Evolutionary conservation across 2,113 vertebrate genomes (phyloP).

Genomic region (Oncorhynchus masou): DNA sequence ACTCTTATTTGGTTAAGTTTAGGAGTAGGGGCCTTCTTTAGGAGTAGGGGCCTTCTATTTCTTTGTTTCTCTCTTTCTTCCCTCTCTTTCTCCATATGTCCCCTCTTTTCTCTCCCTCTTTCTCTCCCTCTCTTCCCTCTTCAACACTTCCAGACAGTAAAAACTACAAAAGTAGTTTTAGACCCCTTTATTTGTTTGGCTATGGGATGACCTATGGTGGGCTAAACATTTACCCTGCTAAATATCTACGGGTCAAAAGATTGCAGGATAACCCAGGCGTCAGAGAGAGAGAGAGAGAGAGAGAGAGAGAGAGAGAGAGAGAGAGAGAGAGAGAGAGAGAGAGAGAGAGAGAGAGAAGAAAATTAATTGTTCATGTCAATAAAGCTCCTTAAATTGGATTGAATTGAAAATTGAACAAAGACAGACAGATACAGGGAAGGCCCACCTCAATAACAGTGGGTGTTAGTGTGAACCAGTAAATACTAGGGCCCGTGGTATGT

Average conservation of each 20-base stretch:
- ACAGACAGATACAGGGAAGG: conserved; percentile 9
- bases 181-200: background rate
- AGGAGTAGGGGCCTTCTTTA: background rate
- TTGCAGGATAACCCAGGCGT: too few relatives aligned
- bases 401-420: conserved; percentile 5
- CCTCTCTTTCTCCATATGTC: background rate
- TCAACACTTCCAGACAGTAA: too few relatives aligned
- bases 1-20: conserved; percentile 36
- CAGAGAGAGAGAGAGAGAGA: too few relatives aligned
- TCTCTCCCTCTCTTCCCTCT: background rate
- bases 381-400: background rate
- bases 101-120: background rate
- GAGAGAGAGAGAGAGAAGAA: background rate
- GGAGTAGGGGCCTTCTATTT: conserved; percentile 11
- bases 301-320: too few relatives aligned
- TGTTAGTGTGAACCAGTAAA: conserved; percentile 46
- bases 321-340: too few relatives aligned
- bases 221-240: too few relatives aligned
- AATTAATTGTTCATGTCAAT: background rate
- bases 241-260: too few relatives aligned
- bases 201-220: conserved; percentile 17
- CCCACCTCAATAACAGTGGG: conserved; percentile 34
- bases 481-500: conserved; percentile 44
- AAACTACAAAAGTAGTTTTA: background rate
- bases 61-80: background rate